phyloP scores from a whole-genome alignment of 2,797 vertebrate species.

The Vultur gryphus region DNA sequence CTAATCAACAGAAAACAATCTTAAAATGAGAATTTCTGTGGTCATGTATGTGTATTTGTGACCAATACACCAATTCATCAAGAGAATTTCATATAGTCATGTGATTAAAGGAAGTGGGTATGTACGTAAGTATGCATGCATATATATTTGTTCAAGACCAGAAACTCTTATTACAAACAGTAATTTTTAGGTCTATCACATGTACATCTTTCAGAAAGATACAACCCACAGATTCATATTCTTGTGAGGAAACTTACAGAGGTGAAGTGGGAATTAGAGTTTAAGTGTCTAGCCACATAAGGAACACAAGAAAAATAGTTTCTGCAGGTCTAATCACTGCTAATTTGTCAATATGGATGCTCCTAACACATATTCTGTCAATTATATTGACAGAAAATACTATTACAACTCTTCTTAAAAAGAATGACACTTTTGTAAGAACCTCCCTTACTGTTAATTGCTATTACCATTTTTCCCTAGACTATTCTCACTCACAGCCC shows the following conservation, averaged over 20 bases:
- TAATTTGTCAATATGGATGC: background rate
- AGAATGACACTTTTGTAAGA: constrained; percentile 8
- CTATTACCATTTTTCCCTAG: background rate
- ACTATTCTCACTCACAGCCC: constrained; percentile 30
- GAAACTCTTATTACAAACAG: background rate
- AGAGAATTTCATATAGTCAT: background rate
- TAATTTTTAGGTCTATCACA: background rate
- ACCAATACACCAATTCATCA: background rate
- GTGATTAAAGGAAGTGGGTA: background rate
- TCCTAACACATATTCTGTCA: background rate
- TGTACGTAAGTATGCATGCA: no score
- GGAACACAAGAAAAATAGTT: background rate
- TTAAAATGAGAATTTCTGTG: background rate
- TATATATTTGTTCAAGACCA: background rate
- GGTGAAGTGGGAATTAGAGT: background rate
- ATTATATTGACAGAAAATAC: constrained; percentile 56
- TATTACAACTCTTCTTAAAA: constrained; percentile 17
- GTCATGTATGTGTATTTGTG: background rate
- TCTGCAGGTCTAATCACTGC: background rate
- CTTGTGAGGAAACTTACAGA: background rate
- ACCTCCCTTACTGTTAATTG: constrained; percentile 30
- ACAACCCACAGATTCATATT: background rate
- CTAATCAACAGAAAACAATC: background rate
- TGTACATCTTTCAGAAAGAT: background rate
- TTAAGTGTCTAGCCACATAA: background rate